Percentiles rank a stretch among this genome's conserved stretches.
Evolutionary conservation across 2,797 vertebrate genomes (phyloP).

Genomic region (Typhlichthys eigenmanni): DNA sequence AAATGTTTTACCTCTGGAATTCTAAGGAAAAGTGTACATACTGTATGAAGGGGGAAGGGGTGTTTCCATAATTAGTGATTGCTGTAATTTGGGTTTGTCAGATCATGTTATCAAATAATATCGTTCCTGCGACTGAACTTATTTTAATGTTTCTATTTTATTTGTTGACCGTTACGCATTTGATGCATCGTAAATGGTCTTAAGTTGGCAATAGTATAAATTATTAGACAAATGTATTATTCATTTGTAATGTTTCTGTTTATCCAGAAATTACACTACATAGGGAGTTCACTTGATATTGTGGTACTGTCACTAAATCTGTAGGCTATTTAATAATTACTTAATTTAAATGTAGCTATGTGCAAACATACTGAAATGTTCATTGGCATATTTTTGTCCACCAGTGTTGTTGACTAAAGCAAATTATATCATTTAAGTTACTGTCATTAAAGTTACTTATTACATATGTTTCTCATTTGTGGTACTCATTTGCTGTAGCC

Average conservation of each 20-base stretch:
- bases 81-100: conserved; percentile 50
- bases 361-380: conserved; percentile 61
- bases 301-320: conserved; percentile 53
- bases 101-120: conserved; percentile 35
- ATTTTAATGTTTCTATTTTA: conserved; percentile 52
- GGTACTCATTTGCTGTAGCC: not conserved
- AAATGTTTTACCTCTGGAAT: conserved; percentile 38
- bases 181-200: conserved; percentile 45
- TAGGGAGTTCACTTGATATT: conserved; percentile 37
- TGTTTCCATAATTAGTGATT: conserved; percentile 50
- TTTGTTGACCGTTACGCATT: conserved; percentile 54
- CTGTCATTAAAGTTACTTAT: conserved; percentile 34
- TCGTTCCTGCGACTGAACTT: conserved; percentile 28
- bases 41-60: conserved; percentile 12
- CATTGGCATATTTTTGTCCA: conserved; percentile 48
- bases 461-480: not conserved
- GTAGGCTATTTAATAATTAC: conserved; percentile 60
- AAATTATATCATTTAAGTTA: conserved; percentile 46
- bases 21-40: conserved; percentile 42
- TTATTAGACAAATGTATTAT: conserved; percentile 57
- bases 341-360: conserved; percentile 48
- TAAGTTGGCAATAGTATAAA: conserved; percentile 60
- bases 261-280: conserved; percentile 47
- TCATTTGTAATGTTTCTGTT: conserved; percentile 57
- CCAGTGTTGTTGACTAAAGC: conserved; percentile 67